These are phyloP conservation scores for Okapia johnstoni DNA, from an alignment of 2,113 vertebrate species.

Conservation along the genomic window DNA sequence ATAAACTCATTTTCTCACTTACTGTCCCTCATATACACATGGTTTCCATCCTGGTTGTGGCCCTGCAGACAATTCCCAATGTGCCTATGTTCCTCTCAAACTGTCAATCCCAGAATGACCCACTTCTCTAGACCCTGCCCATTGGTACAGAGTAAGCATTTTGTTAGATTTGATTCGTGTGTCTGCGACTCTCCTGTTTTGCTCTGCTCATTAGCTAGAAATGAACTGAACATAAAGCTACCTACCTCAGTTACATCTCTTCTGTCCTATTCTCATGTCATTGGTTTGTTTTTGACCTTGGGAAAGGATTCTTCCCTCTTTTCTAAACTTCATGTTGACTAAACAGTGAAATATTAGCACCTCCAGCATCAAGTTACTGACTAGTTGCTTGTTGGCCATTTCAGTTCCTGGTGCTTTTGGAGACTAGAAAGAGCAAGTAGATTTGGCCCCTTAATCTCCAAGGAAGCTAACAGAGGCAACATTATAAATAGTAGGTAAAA, in stretches of 20 bases:
- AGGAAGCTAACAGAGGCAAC: neutral
- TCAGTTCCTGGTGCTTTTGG: neutral
- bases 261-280: neutral
- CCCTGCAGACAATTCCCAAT: neutral
- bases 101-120: neutral
- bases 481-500: constrained; percentile 29
- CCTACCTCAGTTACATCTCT: neutral
- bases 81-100: neutral
- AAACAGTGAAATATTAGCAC: neutral
- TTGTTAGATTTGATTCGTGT: neutral
- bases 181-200: neutral
- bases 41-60: neutral
- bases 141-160: neutral
- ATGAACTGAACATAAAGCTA: neutral
- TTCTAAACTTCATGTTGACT: neutral
- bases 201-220: neutral
- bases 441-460: neutral
- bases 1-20: neutral
- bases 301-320: neutral
- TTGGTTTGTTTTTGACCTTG: neutral
- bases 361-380: neutral
- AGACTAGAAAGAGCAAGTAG: neutral
- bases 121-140: neutral
- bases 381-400: neutral
- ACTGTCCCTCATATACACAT: neutral